Conservation (phyloP, 2,113 vertebrate species). For the Elaphurus davidianus region DNA sequence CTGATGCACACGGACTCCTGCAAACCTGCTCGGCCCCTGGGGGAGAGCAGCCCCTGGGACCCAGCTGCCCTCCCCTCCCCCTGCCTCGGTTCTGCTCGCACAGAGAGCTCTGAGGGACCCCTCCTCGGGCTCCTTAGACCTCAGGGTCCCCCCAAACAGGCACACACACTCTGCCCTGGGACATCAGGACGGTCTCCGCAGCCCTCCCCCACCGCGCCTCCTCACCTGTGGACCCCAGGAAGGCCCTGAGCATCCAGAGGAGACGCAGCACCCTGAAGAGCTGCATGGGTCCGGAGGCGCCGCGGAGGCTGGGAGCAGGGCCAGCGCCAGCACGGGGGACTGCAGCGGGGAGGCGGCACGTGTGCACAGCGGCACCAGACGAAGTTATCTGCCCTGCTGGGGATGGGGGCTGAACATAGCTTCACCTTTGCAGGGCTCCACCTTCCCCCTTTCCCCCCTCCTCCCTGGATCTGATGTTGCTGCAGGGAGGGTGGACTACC, state of each 20-base stretch:
- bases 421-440: background rate
- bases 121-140: background rate
- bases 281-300: background rate
- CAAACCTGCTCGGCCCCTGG: too few relatives aligned
- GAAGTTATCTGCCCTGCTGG: background rate
- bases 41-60: background rate
- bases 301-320: background rate
- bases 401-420: rapidly evolving
- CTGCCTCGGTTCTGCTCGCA: background rate
- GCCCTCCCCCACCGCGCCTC: too few relatives aligned
- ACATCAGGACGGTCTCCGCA: background rate
- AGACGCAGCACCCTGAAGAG: background rate
- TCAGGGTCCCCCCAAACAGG: background rate
- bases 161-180: background rate
- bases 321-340: rapidly evolving
- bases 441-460: background rate
- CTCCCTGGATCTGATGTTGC: background rate
- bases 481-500: background rate
- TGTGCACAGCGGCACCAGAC: background rate
- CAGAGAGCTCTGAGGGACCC: background rate
- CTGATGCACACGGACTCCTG: too few relatives aligned
- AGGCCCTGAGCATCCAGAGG: slow-evolving; percentile 32
- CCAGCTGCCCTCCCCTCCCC: background rate
- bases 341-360: background rate
- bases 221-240: background rate